Base-by-base conservation (phyloP, 1,140 invertebrate species). In the Drosophila saltans region DNA sequence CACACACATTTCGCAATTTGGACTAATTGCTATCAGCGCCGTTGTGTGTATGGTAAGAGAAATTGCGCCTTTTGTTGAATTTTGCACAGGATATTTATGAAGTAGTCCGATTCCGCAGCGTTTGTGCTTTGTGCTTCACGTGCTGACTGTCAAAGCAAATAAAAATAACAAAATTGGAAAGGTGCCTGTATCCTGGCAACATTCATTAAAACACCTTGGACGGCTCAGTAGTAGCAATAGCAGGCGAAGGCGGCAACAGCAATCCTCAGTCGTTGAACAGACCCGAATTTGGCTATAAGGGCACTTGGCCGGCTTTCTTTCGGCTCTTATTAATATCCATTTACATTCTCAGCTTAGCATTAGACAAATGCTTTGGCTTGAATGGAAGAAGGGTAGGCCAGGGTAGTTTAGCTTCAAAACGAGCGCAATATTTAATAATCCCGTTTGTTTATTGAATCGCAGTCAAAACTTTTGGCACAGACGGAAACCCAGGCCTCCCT, bases 181-280 rank as follows among this genome's bases (percentile, higher is more conserved):
- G 80, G 80, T 80, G 81, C 76, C 78, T 91, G 89, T 91, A 91
- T 91, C 89, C 89, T 89, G 89, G 89, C 89, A 91, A 91, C 89
- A 91, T 89, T 91, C 84, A 85, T 89, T 90, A 75, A 91, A 91
- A 91, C 86, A 91, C 86, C 86, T 89, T 80, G 66, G 75, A 80
- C 76, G 72, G 69, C 65, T 64, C 60, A 56, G 78, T 66, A 45
- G 33, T 36, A 36, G 33, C 6, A 36, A 4, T 30, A 30, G 4
- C 28, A 3, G 71, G 63, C 65, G 40, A 24, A 9, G 36, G 55
- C 52, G 43, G 65, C 64, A 68, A 59, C 72, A 68, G 62, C 55
- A 62, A 66, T 33, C 43, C 59, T 40, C 48, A 75, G 67, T 67
- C 45, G 39, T 26, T 39, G 11, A 43, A n/a, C 21, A 40, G 79